Evolutionary conservation across 2,113 vertebrate species (phyloP).

Genomic region (Prunella himalayana): DNA sequence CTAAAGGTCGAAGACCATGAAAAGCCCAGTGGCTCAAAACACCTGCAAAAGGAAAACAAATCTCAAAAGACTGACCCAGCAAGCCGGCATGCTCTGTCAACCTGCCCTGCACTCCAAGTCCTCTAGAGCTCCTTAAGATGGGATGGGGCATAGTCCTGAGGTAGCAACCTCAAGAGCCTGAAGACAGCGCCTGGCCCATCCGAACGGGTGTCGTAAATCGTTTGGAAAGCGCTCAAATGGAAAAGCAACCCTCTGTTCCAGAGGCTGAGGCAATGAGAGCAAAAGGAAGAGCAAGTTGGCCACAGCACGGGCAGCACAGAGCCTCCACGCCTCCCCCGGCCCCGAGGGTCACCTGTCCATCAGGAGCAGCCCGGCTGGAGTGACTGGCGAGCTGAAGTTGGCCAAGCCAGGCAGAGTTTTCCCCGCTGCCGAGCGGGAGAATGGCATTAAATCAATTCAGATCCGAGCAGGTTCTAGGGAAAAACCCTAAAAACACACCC

Average conservation of each 20-base stretch:
- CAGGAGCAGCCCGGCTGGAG: not conserved
- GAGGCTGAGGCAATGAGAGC: conserved; percentile 32
- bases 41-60: conserved; percentile 67
- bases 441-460: conserved; percentile 46
- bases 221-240: conserved; percentile 27
- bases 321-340: not conserved
- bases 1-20: conserved; percentile 59
- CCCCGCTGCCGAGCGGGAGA: not conserved
- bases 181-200: conserved; percentile 11
- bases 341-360: not conserved
- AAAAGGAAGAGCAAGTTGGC: conserved; percentile 31
- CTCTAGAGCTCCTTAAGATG: not conserved
- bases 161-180: conserved; percentile 8
- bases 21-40: conserved; percentile 58
- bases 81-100: conserved; percentile 12
- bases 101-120: conserved; percentile 21
- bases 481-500: conserved; percentile 36
- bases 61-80: conserved; percentile 55
- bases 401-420: conserved; percentile 2
- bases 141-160: not conserved
- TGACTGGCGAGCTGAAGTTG: not conserved
- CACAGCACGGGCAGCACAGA: not conserved
- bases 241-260: not conserved
- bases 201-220: not conserved
- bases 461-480: conserved; percentile 40